Conservation (phyloP, 2,797 vertebrate genomes). For the Monodelphis domestica region DNA sequence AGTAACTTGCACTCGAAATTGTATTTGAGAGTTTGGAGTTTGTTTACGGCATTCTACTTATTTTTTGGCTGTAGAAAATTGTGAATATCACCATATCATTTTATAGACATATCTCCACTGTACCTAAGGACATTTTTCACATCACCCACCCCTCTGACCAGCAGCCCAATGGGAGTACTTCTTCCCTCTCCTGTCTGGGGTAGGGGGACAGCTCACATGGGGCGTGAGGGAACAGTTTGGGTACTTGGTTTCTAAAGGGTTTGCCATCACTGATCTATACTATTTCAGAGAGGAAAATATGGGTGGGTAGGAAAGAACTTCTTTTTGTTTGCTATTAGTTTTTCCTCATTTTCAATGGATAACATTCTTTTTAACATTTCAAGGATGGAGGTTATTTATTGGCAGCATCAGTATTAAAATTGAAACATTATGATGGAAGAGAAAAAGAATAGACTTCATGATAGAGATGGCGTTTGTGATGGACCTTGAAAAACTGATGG, state of each 20-base stretch:
- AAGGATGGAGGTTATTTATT: not conserved
- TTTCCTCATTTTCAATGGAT: not conserved
- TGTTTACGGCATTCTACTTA: not conserved
- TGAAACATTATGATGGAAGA: not conserved
- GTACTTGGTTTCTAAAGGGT: too few relatives aligned
- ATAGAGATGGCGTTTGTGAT: not conserved
- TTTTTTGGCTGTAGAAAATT: slow-evolving; percentile 35
- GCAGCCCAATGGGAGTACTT: too few relatives aligned
- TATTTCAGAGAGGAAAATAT: not conserved
- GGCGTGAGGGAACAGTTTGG: too few relatives aligned
- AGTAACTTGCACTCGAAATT: slow-evolving; percentile 54
- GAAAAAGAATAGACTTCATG: not conserved
- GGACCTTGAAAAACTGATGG: not conserved
- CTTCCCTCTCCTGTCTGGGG: too few relatives aligned
- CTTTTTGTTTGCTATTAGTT: not conserved
- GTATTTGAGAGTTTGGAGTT: slow-evolving; percentile 21
- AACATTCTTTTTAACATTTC: not conserved
- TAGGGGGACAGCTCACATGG: too few relatives aligned
- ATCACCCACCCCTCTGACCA: too few relatives aligned
- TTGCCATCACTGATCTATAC: not conserved
- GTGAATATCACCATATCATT: not conserved
- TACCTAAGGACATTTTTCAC: too few relatives aligned
- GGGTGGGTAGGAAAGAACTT: not conserved
- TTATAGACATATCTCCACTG: too few relatives aligned
- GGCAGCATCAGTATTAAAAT: not conserved